Evolutionary conservation across 2,888 invertebrate genomes (phyloP).

Genomic region (Tetragnatha montana): DNA sequence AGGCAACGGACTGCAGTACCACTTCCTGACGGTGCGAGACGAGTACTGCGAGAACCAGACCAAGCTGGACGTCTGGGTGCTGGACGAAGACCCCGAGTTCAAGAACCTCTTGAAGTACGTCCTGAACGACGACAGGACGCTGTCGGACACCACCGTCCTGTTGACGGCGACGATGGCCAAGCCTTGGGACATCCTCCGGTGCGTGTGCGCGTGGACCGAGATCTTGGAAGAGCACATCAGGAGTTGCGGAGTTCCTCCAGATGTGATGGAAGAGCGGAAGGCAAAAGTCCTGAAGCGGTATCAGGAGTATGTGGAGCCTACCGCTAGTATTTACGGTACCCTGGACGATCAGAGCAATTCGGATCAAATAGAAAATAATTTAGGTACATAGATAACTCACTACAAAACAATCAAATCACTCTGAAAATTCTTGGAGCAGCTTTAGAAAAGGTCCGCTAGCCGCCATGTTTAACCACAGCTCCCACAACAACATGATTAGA

Average conservation of each 20-base stretch:
- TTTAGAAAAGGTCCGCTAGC: too few species aligned
- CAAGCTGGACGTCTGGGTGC: constrained; percentile 94
- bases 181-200: constrained; percentile 95
- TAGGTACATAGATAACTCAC: constrained; percentile 94
- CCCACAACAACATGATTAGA: too few species aligned
- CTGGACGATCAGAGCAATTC: constrained; percentile 24
- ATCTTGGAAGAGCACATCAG: constrained; percentile 91
- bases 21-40: constrained; percentile 97
- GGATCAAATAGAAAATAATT: constrained; percentile 83
- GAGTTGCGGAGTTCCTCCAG: constrained; percentile 86
- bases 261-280: constrained; percentile 81
- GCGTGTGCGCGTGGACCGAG: constrained; percentile 93
- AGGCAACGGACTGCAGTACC: constrained; percentile 97
- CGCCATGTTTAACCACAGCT: too few species aligned
- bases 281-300: constrained; percentile 86
- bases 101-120: constrained; percentile 93
- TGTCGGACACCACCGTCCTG: constrained; percentile 93
- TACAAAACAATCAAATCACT: too few species aligned
- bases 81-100: constrained; percentile 96
- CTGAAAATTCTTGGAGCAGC: too few species aligned
- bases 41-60: constrained; percentile 98
- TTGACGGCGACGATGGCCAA: constrained; percentile 97
- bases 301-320: constrained; percentile 96
- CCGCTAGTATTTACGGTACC: constrained; percentile 83
- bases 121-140: constrained; percentile 87